These are phyloP conservation scores for Seriola rivoliana DNA, from an alignment of 2,113 vertebrate genomes.

Conservation along the genomic window DNA sequence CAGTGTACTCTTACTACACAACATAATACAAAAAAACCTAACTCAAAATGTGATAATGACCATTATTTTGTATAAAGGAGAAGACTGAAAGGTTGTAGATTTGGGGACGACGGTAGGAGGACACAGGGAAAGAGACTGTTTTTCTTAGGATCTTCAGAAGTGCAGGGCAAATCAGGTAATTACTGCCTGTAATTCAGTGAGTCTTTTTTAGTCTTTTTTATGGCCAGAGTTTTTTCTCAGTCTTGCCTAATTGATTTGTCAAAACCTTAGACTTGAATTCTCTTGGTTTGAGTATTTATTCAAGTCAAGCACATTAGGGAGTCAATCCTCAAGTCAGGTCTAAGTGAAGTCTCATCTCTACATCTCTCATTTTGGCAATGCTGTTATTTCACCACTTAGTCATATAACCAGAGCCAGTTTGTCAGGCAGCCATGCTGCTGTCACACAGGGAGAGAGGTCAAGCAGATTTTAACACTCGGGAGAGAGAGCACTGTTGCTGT, in stretches of 20 bases:
- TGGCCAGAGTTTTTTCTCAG: not conserved
- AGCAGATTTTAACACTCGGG: not conserved
- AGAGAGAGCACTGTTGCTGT: not conserved
- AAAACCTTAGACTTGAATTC: not conserved
- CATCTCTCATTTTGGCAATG: not conserved
- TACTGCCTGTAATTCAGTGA: not conserved
- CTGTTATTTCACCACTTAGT: not conserved
- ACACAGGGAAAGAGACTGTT: not conserved
- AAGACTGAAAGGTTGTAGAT: not conserved
- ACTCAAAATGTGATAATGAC: slow-evolving; percentile 53
- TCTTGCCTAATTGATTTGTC: too few relatives aligned
- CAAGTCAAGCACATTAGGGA: not conserved
- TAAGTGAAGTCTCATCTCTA: not conserved
- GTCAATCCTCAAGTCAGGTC: not conserved
- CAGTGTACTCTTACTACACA: slow-evolving; percentile 9
- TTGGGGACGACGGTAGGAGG: not conserved
- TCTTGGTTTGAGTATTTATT: not conserved
- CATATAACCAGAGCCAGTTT: not conserved
- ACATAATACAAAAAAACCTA: slow-evolving; percentile 23
- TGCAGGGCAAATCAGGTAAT: slow-evolving; percentile 2
- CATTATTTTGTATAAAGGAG: slow-evolving; percentile 26
- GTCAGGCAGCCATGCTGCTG: not conserved
- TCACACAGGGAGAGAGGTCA: not conserved
- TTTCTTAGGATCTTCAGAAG: not conserved
- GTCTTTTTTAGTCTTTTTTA: not conserved